Evolutionary conservation across 2,113 vertebrate genomes (phyloP).

Genomic region (human): GRCh38 chr4:167257501-167258000

Average conservation of each 20-base stretch:
- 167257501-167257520: neutral
- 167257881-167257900: neutral
- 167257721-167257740: neutral
- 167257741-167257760: too few species aligned
- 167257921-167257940: neutral
- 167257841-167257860: neutral
- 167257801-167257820: neutral
- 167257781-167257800: neutral
- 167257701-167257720: neutral
- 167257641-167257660: neutral
- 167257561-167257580: neutral
- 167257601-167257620: neutral
- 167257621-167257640: neutral
- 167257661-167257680: neutral
- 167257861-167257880: neutral
- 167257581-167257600: neutral
- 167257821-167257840: neutral
- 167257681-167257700: neutral
- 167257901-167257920: too few species aligned
- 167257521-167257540: neutral
- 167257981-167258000: neutral
- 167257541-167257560: neutral
- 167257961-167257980: neutral
- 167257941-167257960: neutral
- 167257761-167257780: neutral